Evolutionary conservation across 2,113 vertebrate genomes (phyloP).

Genomic region (Entelurus aequoreus): DNA sequence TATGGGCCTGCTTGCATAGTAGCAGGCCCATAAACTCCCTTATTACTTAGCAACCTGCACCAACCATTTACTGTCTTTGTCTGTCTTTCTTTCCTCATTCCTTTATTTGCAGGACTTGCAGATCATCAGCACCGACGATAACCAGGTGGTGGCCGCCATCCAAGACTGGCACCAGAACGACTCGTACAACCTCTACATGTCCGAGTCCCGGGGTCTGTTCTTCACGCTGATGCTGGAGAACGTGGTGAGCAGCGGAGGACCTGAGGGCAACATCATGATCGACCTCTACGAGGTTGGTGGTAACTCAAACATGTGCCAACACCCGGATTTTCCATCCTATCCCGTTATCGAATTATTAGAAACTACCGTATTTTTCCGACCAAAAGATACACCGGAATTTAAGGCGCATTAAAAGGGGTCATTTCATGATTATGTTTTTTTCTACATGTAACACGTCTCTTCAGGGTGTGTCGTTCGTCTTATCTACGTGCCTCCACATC

Average conservation of each 20-base stretch:
- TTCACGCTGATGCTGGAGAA: conserved; percentile 90
- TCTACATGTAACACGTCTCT: no score
- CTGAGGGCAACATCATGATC: conserved; percentile 92
- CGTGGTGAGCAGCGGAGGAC: conserved; percentile 85
- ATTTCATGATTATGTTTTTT: no score
- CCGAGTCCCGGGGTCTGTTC: conserved; percentile 82
- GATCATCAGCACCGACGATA: conserved; percentile 93
- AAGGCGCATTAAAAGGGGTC: no score
- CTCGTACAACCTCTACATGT: conserved; percentile 91
- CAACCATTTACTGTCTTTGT: no score
- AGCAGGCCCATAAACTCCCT: not conserved
- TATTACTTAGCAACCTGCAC: conserved; percentile 2
- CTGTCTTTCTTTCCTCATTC: no score
- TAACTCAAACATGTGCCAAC: not conserved
- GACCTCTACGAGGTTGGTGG: conserved; percentile 91
- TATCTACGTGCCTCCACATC: no score
- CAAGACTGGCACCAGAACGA: conserved; percentile 94
- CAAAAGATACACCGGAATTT: no score
- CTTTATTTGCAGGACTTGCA: conserved; percentile 80
- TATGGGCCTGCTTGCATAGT: no score
- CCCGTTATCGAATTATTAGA: not conserved
- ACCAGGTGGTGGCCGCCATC: conserved; percentile 88
- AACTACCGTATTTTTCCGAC: not conserved
- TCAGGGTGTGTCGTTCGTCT: no score
- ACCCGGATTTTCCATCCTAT: no score